Percentiles rank a stretch among this genome's conserved stretches.
phyloP scores from a whole-genome alignment of 2,888 invertebrate genomes.

The Halictus quadricinctus region DNA sequence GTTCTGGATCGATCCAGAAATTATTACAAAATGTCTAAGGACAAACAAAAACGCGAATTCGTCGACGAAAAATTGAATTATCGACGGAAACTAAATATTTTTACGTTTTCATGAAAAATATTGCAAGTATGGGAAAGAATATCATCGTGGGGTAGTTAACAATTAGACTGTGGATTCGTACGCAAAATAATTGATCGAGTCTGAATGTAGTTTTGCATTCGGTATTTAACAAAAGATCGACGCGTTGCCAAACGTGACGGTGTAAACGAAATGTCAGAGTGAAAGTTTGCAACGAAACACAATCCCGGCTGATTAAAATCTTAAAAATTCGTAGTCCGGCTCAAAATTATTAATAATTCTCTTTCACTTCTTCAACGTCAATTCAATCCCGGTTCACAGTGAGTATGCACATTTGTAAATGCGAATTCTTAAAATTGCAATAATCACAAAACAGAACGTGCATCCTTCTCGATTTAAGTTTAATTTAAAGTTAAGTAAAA shows the following conservation, averaged over 20 bases:
- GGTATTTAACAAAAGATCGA: slow-evolving; percentile 23
- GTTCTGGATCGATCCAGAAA: background rate
- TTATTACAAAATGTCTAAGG: background rate
- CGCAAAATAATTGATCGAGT: background rate
- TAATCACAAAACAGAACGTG: background rate
- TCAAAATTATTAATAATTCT: background rate
- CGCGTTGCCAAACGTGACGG: slow-evolving; percentile 27
- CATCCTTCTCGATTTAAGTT: background rate
- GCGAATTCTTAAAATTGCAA: background rate
- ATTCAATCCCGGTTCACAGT: background rate
- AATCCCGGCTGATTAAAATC: background rate
- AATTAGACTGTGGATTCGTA: too few species aligned
- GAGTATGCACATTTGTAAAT: background rate
- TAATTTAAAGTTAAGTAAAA: background rate
- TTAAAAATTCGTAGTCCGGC: slow-evolving; percentile 10
- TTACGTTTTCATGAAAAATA: background rate
- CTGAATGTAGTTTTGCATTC: background rate
- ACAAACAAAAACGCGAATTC: background rate
- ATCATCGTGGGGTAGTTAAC: too few species aligned
- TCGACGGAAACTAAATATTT: background rate
- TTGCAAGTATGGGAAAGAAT: too few species aligned
- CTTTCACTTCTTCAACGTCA: background rate
- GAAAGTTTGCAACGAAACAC: background rate
- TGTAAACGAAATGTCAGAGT: slow-evolving; percentile 12
- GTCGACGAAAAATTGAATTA: background rate